Percentiles rank a stretch among this genome's conserved stretches.
These are phyloP conservation scores for Xyrichtys novacula DNA, from an alignment of 2,797 vertebrate genomes.

Conservation along the genomic window DNA sequence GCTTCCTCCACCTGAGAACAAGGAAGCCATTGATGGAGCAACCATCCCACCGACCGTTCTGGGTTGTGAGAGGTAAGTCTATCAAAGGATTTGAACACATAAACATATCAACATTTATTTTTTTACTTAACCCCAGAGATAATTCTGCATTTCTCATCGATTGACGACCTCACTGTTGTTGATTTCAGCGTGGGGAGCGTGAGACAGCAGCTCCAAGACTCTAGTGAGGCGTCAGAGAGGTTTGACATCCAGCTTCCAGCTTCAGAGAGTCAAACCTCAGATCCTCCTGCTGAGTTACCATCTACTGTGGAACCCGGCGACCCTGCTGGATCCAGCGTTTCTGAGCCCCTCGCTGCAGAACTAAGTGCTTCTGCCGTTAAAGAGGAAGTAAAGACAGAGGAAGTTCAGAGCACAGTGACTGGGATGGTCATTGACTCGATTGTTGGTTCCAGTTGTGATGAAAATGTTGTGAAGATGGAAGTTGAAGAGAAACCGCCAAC, in stretches of 20 bases:
- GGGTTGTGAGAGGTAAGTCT: constrained; percentile 58
- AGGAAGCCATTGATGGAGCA: background rate
- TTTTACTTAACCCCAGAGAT: too few relatives aligned
- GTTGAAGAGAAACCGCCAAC: background rate
- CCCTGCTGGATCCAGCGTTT: background rate
- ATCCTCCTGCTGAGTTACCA: background rate
- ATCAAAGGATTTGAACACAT: too few relatives aligned
- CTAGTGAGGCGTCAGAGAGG: background rate
- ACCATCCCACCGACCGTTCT: background rate
- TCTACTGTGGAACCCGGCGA: background rate
- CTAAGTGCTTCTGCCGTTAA: background rate
- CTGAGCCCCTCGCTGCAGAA: background rate
- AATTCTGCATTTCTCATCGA: too few relatives aligned
- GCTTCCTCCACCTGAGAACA: constrained; percentile 3
- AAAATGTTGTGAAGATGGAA: background rate
- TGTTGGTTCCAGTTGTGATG: background rate
- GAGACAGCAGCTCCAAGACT: constrained; percentile 37
- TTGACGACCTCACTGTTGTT: background rate
- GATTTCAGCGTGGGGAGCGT: constrained; percentile 44
- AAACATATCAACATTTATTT: too few relatives aligned
- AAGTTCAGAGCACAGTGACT: background rate
- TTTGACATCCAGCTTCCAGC: background rate
- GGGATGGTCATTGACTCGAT: accelerated
- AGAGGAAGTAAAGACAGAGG: background rate
- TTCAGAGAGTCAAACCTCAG: background rate